Evolutionary conservation across 2,888 invertebrate genomes (phyloP), one percentile per base, ranked within the genome.

Genomic region (Agonopterix alstromeriana): DNA sequence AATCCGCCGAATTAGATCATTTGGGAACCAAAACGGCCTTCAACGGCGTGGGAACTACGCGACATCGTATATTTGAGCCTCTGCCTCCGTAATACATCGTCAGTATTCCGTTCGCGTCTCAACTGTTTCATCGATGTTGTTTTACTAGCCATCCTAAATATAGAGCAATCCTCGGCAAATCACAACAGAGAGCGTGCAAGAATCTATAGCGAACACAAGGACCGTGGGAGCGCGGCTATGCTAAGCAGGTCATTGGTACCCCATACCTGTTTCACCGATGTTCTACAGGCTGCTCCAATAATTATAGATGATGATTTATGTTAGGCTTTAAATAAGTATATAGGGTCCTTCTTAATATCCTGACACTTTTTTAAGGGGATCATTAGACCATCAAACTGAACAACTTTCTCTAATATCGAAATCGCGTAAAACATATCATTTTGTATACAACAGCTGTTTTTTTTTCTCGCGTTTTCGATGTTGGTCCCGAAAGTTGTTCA

Each of bases 101-200:
- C 12, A 42, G 46, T 55, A 77, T 64, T 65, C 59, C 56, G 56
- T 54, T 55, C 82, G 82, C 82, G 82, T 77, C 66, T 61, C 67
- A 69, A 70, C 64, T 73, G 42, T 10, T 71, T 78, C 66, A 80
- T 82, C 78, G 75, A 80, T 78, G 82, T 78, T 79, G 76, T 81
- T 80, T 80, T 83, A 82, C 79, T 82, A 80, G 73, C 72, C 71
- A 81, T 84, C 85, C 85, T 86, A 82, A 86, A 87, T 86, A 87
- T 87, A 87, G 87, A 87, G 87, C 87, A 87, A 82, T 85, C 83
- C 84, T 81, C 79, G 87, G 87, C 87, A 87, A 82, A 85, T 84
- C 84, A 81, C 79, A 79, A 73, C 70, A 74, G 69, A 68, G 74
- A 81, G 80, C 87, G 86, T 86, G 86, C 82, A 87, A 85, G 87